Percentiles rank a stretch among this genome's conserved stretches.
phyloP scores from a whole-genome alignment of 2,797 vertebrate species.

The Varecia variegata region DNA sequence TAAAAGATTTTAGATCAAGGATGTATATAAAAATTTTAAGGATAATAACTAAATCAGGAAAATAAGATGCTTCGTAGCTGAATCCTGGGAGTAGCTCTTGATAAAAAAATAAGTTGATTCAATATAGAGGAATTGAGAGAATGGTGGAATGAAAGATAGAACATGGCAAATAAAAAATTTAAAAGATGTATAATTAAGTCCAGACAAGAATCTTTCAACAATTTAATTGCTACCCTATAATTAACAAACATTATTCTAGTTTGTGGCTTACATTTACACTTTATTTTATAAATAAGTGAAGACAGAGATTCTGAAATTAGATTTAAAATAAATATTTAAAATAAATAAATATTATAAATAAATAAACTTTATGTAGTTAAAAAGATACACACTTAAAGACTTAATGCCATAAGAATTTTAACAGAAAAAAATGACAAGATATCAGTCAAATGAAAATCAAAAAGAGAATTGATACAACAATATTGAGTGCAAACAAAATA shows the following conservation, averaged over 20 bases:
- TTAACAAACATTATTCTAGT: not conserved
- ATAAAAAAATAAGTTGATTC: not conserved
- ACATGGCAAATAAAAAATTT: not conserved
- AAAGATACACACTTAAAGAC: not conserved
- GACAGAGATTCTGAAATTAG: not conserved
- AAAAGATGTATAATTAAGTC: not conserved
- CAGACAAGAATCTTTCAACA: not conserved
- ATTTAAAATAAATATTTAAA: conserved; percentile 22
- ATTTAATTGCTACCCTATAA: not conserved
- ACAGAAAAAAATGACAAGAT: not conserved
- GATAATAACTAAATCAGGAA: not conserved
- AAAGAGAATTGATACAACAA: not conserved
- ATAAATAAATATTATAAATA: too few relatives aligned
- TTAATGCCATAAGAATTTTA: not conserved
- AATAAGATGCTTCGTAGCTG: not conserved
- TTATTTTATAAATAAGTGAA: not conserved
- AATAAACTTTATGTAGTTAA: not conserved
- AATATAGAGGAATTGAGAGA: not conserved
- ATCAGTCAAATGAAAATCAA: not conserved
- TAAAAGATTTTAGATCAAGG: not conserved
- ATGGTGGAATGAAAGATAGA: not conserved
- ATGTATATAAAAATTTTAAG: not conserved
- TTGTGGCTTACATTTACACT: not conserved
- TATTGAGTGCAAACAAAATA: not conserved
- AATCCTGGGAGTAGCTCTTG: not conserved